Percentiles rank a stretch among this genome's conserved stretches.
Conservation (phyloP, 1,140 invertebrate genomes). For the Sweltsa coloradensis region DNA sequence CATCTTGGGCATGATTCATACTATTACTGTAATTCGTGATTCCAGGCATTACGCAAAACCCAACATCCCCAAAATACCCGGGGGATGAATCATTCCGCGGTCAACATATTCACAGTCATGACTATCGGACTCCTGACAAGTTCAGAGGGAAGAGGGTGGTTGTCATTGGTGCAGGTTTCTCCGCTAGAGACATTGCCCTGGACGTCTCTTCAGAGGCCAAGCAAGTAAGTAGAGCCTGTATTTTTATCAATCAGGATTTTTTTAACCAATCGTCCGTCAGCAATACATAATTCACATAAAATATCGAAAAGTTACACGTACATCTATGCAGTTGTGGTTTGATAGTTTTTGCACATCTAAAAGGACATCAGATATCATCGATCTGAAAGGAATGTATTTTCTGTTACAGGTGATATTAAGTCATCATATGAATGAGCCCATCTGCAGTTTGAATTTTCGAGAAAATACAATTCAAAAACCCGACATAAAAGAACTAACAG, state of each 20-base stretch:
- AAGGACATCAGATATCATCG: not conserved
- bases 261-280: not conserved
- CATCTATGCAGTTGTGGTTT: not conserved
- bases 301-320: not conserved
- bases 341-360: not conserved
- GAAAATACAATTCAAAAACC: conserved; percentile 19
- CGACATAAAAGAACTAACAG: conserved; percentile 13
- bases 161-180: conserved; percentile 51
- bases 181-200: conserved; percentile 52
- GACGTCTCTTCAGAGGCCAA: conserved; percentile 36
- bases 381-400: not conserved
- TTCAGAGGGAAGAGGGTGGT: conserved; percentile 44
- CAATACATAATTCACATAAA: conserved; percentile 2
- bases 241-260: not conserved
- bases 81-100: conserved; percentile 46
- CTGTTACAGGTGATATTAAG: conserved; percentile 21
- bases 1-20: too few relatives aligned
- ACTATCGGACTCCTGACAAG: conserved; percentile 43
- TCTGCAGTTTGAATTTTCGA: conserved; percentile 17
- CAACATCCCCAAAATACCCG: conserved; percentile 38
- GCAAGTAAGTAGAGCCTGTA: conserved; percentile 27
- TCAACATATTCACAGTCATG: conserved; percentile 49
- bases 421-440: conserved; percentile 18
- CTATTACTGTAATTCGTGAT: conserved; percentile 18
- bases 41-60: conserved; percentile 50